Evolutionary conservation across 2,888 invertebrate species (phyloP).

Genomic region (Ischnus inquisitorius): DNA sequence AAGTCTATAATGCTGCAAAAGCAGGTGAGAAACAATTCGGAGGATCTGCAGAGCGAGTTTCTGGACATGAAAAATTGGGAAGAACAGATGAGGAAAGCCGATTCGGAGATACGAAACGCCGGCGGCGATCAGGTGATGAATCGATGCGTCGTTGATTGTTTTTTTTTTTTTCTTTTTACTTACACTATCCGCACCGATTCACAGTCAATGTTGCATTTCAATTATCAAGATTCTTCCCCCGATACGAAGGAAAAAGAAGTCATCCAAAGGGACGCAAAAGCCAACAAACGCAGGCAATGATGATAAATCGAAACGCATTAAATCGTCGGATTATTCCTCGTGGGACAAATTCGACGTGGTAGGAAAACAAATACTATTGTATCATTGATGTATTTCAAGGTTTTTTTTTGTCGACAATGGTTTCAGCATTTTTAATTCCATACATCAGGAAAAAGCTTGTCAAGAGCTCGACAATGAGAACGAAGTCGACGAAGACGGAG

Average conservation of each 20-base stretch:
- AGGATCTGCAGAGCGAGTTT: slow-evolving; percentile 90
- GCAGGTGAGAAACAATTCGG: slow-evolving; percentile 90
- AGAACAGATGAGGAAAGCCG: slow-evolving; percentile 91
- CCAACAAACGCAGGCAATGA: slow-evolving; percentile 68
- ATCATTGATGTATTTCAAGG: neutral
- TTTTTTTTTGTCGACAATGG: slow-evolving; percentile 2
- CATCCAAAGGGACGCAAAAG: slow-evolving; percentile 76
- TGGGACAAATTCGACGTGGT: slow-evolving; percentile 94
- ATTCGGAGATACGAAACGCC: slow-evolving; percentile 86
- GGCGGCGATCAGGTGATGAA: slow-evolving; percentile 75
- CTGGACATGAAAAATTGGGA: slow-evolving; percentile 91
- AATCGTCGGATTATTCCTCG: slow-evolving; percentile 89
- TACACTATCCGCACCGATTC: neutral
- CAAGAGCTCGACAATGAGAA: slow-evolving; percentile 83
- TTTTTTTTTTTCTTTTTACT: neutral
- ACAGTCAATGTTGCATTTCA: slow-evolving; percentile 22
- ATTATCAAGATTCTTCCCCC: slow-evolving; percentile 86
- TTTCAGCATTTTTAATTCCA: neutral
- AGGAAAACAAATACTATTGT: slow-evolving; percentile 73
- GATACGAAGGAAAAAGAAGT: slow-evolving; percentile 86
- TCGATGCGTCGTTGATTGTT: slow-evolving; percentile 13
- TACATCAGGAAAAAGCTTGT: slow-evolving; percentile 88
- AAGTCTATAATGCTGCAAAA: slow-evolving; percentile 90
- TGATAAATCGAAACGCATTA: slow-evolving; percentile 86
- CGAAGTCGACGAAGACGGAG: slow-evolving; percentile 84